Evolutionary conservation across 2,888 invertebrate genomes (phyloP).

Genomic region (Drosophila prostipennis): DNA sequence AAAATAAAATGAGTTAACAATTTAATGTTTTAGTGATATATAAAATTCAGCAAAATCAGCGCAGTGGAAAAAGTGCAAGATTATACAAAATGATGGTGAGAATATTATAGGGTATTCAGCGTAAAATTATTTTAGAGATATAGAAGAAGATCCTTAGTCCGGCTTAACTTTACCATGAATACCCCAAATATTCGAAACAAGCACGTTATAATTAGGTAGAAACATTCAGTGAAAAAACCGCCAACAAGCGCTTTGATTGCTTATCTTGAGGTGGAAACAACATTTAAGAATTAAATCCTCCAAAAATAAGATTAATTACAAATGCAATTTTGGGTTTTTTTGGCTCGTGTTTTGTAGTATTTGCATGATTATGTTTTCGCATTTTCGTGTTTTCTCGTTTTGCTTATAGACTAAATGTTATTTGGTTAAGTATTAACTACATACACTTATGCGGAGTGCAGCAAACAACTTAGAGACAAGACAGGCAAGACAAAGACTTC

Average conservation of each 20-base stretch:
- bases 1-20: conserved; percentile 16
- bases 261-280: conserved; percentile 28
- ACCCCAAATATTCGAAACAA: conserved; percentile 10
- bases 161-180: conserved; percentile 17
- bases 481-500: conserved; percentile 19
- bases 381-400: conserved; percentile 5
- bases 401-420: conserved; percentile 20
- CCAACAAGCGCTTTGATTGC: conserved; percentile 37
- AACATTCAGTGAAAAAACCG: conserved; percentile 31
- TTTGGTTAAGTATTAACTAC: conserved; percentile 21
- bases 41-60: conserved; percentile 28
- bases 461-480: conserved; percentile 20
- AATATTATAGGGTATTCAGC: conserved; percentile 17
- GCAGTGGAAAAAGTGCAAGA: conserved; percentile 32
- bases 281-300: conserved; percentile 13
- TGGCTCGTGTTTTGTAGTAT: conserved; percentile 33
- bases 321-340: conserved; percentile 28
- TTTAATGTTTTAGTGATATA: conserved; percentile 13
- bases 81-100: conserved; percentile 13
- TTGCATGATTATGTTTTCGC: conserved; percentile 24
- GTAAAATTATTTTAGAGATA: neutral
- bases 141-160: conserved; percentile 6
- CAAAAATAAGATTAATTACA: conserved; percentile 25
- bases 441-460: conserved; percentile 17
- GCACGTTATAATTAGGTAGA: conserved; percentile 16